Evolutionary conservation across 1,140 invertebrate species (phyloP), one percentile per base, ranked within the genome.

Genomic region (Temnothorax curvispinosus): DNA sequence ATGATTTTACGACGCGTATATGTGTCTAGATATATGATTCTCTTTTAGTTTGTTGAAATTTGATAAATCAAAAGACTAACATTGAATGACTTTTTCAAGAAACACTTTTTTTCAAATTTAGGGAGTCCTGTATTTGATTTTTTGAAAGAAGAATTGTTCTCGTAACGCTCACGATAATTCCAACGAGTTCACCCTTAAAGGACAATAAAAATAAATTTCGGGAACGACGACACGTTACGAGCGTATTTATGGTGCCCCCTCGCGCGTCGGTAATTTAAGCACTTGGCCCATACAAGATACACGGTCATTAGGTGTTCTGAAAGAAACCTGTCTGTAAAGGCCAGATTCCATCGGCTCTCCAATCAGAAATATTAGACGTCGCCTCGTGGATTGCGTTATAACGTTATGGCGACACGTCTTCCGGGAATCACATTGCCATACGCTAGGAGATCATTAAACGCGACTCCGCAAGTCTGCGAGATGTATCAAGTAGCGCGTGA

Each of bases 181-280:
- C 21, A 52, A 52, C n/a, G 27, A 11, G 35, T 35, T 47, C 32
- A 11, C 47, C 35, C 32, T 80, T 41, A 69, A 52, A 38, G 47
- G 77, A 69, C 35, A 41, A 50, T 62, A n/a, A 9, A 54, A 62
- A 80, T 80, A 80, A 65, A 80, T 80, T 67, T 80, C 32, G 62
- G 35, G 32, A 54, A 52, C 47, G 47, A 67, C 21, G 60, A 32
- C 35, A 47, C 62, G 38, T 65, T 80, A 80, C 60, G 11, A 38
- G 44, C 77, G 44, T 52, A 67, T 78, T 80, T 65, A 80, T 67
- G 77, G 13, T 41, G 32, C 21, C n/a, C 47, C 62, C 35, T 80
- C 35, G 35, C 77, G 47, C 62, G n/a, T 41, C 77, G 75, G 38
- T 78, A 35, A 78, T 27, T 64, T 64, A 64, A 78, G 58, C 58